A percentile compares a stretch with the other conserved stretches of the same genome.
phyloP scores from a whole-genome alignment of 2,797 vertebrate species.

The Cuniculus paca region DNA sequence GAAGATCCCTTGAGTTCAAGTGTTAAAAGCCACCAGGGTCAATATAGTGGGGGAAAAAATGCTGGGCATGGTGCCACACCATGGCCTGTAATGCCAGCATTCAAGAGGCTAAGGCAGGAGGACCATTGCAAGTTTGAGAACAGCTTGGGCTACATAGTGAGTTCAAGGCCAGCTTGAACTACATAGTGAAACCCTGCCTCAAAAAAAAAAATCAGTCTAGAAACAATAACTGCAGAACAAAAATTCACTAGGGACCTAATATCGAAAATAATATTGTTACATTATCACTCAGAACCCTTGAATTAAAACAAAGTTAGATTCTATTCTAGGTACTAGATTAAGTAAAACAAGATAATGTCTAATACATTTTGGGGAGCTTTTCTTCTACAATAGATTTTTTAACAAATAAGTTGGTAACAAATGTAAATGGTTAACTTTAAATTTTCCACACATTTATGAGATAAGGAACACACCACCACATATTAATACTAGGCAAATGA shows the following conservation, averaged over 20 bases:
- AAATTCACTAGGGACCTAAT: neutral
- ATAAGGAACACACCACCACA: neutral
- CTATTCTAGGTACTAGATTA: neutral
- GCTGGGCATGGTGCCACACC: neutral
- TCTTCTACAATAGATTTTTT: neutral
- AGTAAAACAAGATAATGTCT: neutral
- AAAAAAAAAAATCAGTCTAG: neutral
- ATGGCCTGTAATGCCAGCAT: neutral
- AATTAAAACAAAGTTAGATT: neutral
- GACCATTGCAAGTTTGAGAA: neutral
- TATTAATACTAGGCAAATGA: neutral
- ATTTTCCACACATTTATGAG: constrained; percentile 49
- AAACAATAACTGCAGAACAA: neutral
- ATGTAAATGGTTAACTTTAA: neutral
- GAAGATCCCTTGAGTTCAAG: neutral
- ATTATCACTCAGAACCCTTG: neutral
- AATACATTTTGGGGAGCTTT: neutral
- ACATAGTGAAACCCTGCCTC: neutral
- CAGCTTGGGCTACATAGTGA: neutral
- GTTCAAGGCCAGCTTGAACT: neutral
- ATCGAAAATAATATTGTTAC: neutral
- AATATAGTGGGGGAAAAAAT: neutral
- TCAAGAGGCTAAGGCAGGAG: neutral
- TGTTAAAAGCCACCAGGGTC: neutral
- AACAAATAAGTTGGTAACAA: neutral